These are phyloP conservation scores for Drosophila meridiana DNA, from an alignment of 2,888 invertebrate genomes.

Conservation along the genomic window DNA sequence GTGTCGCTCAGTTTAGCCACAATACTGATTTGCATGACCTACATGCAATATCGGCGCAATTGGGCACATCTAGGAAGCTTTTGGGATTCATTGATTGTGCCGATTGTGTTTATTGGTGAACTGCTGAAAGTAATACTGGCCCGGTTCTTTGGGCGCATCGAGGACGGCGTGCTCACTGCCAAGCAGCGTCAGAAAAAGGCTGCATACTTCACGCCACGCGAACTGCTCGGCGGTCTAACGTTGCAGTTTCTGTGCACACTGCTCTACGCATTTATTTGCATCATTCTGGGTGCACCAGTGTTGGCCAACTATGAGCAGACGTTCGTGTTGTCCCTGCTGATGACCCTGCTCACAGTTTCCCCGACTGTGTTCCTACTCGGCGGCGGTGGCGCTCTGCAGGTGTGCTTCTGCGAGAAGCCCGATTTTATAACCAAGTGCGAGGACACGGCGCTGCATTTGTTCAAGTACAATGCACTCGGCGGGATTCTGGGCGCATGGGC, in stretches of 20 bases:
- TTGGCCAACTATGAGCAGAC: conserved; percentile 84
- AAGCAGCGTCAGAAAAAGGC: conserved; percentile 83
- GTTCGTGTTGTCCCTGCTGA: conserved; percentile 82
- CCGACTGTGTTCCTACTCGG: conserved; percentile 84
- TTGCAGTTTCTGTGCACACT: conserved; percentile 82
- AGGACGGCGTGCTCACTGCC: conserved; percentile 71
- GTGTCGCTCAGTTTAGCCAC: conserved; percentile 83
- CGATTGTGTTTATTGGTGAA: conserved; percentile 83
- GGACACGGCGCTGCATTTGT: conserved; percentile 83
- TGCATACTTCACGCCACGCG: conserved; percentile 77
- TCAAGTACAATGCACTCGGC: conserved; percentile 84
- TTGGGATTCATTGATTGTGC: conserved; percentile 83
- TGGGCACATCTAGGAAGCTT: conserved; percentile 84
- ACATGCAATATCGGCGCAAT: conserved; percentile 82
- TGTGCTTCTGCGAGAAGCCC: conserved; percentile 84
- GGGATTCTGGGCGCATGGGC: conserved; percentile 90
- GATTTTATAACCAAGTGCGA: conserved; percentile 83
- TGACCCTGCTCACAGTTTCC: conserved; percentile 84
- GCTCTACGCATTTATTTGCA: conserved; percentile 83
- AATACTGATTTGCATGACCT: conserved; percentile 83
- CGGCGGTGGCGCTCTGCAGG: conserved; percentile 83
- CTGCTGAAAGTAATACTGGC: conserved; percentile 81
- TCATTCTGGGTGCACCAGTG: conserved; percentile 85
- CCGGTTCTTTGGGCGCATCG: conserved; percentile 79
- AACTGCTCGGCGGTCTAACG: conserved; percentile 79